phyloP scores from a whole-genome alignment of 2,113 vertebrate species.

The Seriola aureovittata region DNA sequence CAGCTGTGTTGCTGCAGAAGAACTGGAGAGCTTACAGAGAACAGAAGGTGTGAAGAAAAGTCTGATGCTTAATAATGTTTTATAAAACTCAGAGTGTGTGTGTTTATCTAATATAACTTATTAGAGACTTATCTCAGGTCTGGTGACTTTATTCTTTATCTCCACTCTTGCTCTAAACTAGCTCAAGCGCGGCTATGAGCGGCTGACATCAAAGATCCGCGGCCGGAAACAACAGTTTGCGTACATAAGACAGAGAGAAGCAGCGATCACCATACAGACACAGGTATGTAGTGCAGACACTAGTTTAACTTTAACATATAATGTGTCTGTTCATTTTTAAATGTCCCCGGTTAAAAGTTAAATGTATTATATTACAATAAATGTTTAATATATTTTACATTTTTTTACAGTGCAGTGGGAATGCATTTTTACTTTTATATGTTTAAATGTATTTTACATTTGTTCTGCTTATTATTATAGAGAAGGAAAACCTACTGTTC shows the following conservation, averaged over 20 bases:
- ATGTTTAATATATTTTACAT: neutral
- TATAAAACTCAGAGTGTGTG: neutral
- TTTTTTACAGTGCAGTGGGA: neutral
- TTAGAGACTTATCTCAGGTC: neutral
- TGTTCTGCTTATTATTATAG: neutral
- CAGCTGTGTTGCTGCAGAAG: constrained; percentile 89
- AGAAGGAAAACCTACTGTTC: neutral
- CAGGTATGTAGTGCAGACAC: constrained; percentile 40
- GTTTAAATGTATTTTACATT: neutral
- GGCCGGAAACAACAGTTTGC: constrained; percentile 74
- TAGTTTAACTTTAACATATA: neutral
- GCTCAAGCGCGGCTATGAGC: constrained; percentile 86
- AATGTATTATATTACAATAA: neutral
- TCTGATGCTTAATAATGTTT: constrained; percentile 65
- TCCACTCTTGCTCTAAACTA: constrained; percentile 51
- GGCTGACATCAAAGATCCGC: constrained; percentile 87
- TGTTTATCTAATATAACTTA: neutral
- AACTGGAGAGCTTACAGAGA: constrained; percentile 87
- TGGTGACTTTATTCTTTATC: neutral
- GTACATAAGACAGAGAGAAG: constrained; percentile 74
- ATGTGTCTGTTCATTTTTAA: neutral
- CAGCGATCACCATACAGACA: constrained; percentile 85
- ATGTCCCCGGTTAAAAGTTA: neutral
- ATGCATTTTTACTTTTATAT: neutral
- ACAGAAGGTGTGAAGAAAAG: constrained; percentile 80